These are phyloP conservation scores for Paracyclopina nana DNA, from an alignment of 1,140 invertebrate species.

Conservation along the genomic window DNA sequence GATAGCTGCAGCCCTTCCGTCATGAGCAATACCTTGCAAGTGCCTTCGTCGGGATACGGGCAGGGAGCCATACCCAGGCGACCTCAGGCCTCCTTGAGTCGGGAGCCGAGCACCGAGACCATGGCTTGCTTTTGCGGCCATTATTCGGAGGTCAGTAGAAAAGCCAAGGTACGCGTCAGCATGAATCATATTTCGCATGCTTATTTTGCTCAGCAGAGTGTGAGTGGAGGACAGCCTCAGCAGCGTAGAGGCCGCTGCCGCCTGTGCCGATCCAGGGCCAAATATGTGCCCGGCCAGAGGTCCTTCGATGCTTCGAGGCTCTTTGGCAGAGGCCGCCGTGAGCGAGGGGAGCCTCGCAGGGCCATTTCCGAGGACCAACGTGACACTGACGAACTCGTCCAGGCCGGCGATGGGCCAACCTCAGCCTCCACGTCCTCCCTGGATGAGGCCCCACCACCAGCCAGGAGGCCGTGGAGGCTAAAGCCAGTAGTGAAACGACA, in stretches of 20 bases:
- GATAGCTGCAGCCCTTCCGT: too few species aligned
- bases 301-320: slow-evolving; percentile 11
- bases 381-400: not conserved
- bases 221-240: not conserved
- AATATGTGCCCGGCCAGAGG: slow-evolving; percentile 4
- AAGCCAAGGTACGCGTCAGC: too few species aligned
- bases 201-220: too few species aligned
- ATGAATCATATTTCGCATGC: too few species aligned
- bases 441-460: too few species aligned
- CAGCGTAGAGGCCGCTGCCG: slow-evolving; percentile 2
- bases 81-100: not conserved
- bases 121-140: not conserved
- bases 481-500: too few species aligned
- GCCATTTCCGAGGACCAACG: slow-evolving; percentile 7
- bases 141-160: not conserved
- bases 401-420: too few species aligned
- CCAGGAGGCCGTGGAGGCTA: too few species aligned
- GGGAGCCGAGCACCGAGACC: not conserved
- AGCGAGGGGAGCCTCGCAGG: not conserved
- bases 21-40: too few species aligned
- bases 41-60: too few species aligned
- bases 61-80: not conserved
- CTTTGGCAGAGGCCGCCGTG: slow-evolving; percentile 2
- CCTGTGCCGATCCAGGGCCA: slow-evolving; percentile 7
- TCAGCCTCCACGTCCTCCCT: too few species aligned